Evolutionary conservation across 2,888 invertebrate genomes (phyloP).

Genomic region (Anoncus sp.): DNA sequence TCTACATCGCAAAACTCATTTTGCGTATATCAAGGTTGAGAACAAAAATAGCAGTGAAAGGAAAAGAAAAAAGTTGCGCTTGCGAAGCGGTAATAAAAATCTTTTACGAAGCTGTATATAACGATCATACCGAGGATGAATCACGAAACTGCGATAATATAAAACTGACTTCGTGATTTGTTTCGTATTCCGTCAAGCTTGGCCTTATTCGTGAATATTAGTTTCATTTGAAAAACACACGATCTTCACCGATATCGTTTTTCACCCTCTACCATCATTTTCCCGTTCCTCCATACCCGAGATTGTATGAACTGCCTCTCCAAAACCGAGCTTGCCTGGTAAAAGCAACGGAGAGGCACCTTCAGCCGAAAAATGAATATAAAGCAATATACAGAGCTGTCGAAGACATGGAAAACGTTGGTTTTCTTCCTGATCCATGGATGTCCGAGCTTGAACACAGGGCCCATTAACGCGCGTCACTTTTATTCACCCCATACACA

Average conservation of each 20-base stretch:
- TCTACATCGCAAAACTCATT: too few relatives aligned
- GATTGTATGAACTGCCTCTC: neutral
- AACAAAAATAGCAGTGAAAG: too few relatives aligned
- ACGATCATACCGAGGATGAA: slow-evolving; percentile 13
- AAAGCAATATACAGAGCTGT: slow-evolving; percentile 2
- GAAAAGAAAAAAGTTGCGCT: neutral
- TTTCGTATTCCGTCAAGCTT: slow-evolving; percentile 15
- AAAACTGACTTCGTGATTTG: slow-evolving; percentile 20
- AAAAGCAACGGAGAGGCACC: neutral
- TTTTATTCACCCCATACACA: slow-evolving; percentile 44
- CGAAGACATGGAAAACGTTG: slow-evolving; percentile 15
- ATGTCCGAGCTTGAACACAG: slow-evolving; percentile 33
- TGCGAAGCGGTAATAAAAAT: neutral
- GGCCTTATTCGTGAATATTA: slow-evolving; percentile 68
- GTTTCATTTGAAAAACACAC: slow-evolving; percentile 74
- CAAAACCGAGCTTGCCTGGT: neutral
- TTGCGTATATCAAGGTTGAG: too few relatives aligned
- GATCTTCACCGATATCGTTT: slow-evolving; percentile 59
- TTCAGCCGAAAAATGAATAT: slow-evolving; percentile 37
- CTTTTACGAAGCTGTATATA: neutral
- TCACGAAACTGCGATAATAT: slow-evolving; percentile 15
- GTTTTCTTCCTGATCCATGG: slow-evolving; percentile 29
- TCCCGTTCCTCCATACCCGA: slow-evolving; percentile 16
- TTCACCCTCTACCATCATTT: slow-evolving; percentile 46
- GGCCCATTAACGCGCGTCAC: slow-evolving; percentile 53